These are phyloP conservation scores for Hycleus phaleratus DNA, from an alignment of 1,140 invertebrate genomes.

Conservation along the genomic window DNA sequence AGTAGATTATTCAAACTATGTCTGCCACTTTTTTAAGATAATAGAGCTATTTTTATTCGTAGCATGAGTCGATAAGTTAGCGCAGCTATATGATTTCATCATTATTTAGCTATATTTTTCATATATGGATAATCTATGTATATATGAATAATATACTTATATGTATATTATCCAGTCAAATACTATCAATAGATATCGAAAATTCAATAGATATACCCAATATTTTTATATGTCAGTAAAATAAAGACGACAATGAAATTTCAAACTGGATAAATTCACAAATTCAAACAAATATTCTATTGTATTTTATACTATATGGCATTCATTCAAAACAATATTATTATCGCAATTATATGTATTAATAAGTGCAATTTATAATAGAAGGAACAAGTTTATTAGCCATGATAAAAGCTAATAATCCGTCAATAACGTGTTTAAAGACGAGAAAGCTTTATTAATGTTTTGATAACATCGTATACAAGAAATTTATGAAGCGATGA, in stretches of 20 bases:
- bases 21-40: slow-evolving; percentile 2
- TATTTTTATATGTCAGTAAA: slow-evolving; percentile 7
- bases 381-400: too few relatives aligned
- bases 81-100: slow-evolving; percentile 1
- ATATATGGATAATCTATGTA: too few relatives aligned
- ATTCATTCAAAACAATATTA: slow-evolving; percentile 1
- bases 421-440: too few relatives aligned
- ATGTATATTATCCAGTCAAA: too few relatives aligned
- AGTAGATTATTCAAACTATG: background rate
- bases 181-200: slow-evolving; percentile 3
- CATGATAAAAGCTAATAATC: too few relatives aligned
- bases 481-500: too few relatives aligned
- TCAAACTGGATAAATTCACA: slow-evolving; percentile 7
- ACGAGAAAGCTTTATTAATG: too few relatives aligned
- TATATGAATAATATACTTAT: too few relatives aligned
- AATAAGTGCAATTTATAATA: too few relatives aligned
- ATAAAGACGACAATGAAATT: slow-evolving; percentile 7
- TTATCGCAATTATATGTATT: too few relatives aligned
- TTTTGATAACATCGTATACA: too few relatives aligned
- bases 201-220: slow-evolving; percentile 5
- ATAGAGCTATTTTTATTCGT: slow-evolving; percentile 10
- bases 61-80: slow-evolving; percentile 4
- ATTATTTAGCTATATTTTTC: slow-evolving; percentile 6
- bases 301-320: background rate
- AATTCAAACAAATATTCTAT: slow-evolving; percentile 4